Base-by-base conservation (phyloP, 92 coral and sea anemone genomes). In the Paramuricea clavata region DNA sequence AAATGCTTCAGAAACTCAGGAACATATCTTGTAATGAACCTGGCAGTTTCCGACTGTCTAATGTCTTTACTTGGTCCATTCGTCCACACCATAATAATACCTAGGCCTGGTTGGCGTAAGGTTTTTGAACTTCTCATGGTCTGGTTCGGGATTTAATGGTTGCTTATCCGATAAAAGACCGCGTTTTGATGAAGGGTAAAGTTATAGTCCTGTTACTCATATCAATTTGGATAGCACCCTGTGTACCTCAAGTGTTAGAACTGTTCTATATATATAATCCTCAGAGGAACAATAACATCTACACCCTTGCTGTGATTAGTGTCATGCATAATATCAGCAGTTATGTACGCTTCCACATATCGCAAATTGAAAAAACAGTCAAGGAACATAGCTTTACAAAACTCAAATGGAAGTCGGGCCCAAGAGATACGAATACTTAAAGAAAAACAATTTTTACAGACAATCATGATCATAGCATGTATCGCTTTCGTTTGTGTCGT, bases 1-100 rank as follows among this genome's bases (percentile, higher is more conserved):
- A 54, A 54, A 54, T 54, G 62, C 62, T 54, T 54, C 62, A 54
- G 62, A 21, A 54, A 54, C 26, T 54, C 62, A 54, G 62, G 23
- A 19, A 54, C 62, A 54, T 54, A 54, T 54, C 62, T 54, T 54
- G 62, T 54, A 7, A 21, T 54, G 27, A 54, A 54, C 62, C 62
- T 54, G 11, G 22, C 62, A 54, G 62, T 54, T 54, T 54, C 25
- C 19, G 62, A 54, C 19, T 54, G 62, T 21, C 62, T 54, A 19
- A 17, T 23, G 26, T 54, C 23, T 19, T 21, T 54, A 9, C 25
- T 54, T 54, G 62, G 2, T 21, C 62, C 62, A 13, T 54, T 54
- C 21, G 23, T 17, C 17, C 62, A 6, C 13, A 17, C 42, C 16
- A 47, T 6, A 1, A 17, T 10, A 47, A 54, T 54, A 17, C 3